Evolutionary conservation across 2,888 invertebrate species (phyloP), one percentile per base, ranked within the genome.

Genomic region (Leptura quadrifasciata): DNA sequence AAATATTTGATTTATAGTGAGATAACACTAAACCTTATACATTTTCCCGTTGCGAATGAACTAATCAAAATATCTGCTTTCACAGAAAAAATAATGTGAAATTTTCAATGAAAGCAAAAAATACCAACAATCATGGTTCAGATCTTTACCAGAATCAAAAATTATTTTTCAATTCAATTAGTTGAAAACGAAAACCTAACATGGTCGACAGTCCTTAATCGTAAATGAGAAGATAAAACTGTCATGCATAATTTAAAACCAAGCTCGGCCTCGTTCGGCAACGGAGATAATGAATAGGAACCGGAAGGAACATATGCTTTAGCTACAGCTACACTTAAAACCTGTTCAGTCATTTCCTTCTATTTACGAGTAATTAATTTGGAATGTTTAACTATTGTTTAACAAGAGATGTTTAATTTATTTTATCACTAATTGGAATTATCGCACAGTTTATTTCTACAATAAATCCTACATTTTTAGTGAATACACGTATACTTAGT

Each of bases 261-360:
- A 47, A 47, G 17, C 0, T 1, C 12, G 47, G n/a, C 47, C 47
- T 47, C 47, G 47, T n/a, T n/a, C 47, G 17, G 47, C 1, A 15
- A 47, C 47, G 1, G 47, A 47, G 47, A 47, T 47, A 47, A 47
- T n/a, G 47, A n/a, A 47, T 47, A 47, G 2, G n/a, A 47, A 47
- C 47, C 47, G 47, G 47, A 47, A 47, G 47, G 17, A 47, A 47
- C 47, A 47, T 47, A 47, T 47, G 47, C 47, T n/a, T 47, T 47
- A n/a, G 47, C 47, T 6, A n/a, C 47, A 47, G 47, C n/a, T 47
- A 47, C 47, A 47, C 47, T 47, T 47, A 15, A 47, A 47, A 47
- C 47, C 47, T n/a, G 47, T n/a, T n/a, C 47, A 15, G 47, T 47
- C 47, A 47, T n/a, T 47, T 47, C n/a, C 47, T n/a, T 5, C 15